These are phyloP conservation scores for Rhinatrema bivittatum DNA, from an alignment of 2,797 vertebrate species.

Conservation along the genomic window DNA sequence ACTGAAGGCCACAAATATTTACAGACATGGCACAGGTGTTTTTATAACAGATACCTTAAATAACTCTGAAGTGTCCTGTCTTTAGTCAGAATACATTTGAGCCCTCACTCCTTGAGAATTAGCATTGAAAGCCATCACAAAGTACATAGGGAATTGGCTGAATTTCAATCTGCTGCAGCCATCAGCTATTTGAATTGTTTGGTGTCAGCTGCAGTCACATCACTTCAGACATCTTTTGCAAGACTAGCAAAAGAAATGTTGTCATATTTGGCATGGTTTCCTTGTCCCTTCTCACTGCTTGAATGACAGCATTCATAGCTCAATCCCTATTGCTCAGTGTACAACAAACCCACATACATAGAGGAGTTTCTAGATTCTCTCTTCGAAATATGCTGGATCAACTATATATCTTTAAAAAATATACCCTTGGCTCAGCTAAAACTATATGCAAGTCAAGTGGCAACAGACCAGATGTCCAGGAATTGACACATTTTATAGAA, in stretches of 20 bases:
- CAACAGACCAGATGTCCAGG: conserved; percentile 28
- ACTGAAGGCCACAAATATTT: conserved; percentile 25
- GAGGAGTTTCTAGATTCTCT: conserved; percentile 34
- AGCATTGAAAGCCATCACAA: conserved; percentile 45
- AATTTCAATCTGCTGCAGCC: conserved; percentile 44
- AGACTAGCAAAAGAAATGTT: conserved; percentile 43
- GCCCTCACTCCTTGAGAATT: conserved; percentile 44
- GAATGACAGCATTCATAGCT: conserved; percentile 39
- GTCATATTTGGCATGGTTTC: conserved; percentile 53
- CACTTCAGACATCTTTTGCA: conserved; percentile 43
- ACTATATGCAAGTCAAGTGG: conserved; percentile 26
- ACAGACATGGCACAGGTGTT: conserved; percentile 41
- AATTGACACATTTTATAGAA: conserved; percentile 29
- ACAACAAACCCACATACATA: conserved; percentile 42
- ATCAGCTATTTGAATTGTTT: conserved; percentile 41
- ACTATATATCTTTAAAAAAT: conserved; percentile 30
- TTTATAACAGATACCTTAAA: conserved; percentile 38
- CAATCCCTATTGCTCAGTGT: conserved; percentile 28
- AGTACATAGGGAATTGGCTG: conserved; percentile 40
- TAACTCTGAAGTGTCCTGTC: conserved; percentile 38
- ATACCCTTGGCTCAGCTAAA: conserved; percentile 38
- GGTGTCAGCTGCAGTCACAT: conserved; percentile 49
- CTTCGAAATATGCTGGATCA: conserved; percentile 40
- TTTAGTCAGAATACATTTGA: conserved; percentile 42
- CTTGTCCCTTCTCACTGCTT: conserved; percentile 44